phyloP scores from a whole-genome alignment of 2,888 invertebrate genomes.

The Drepana falcataria region DNA sequence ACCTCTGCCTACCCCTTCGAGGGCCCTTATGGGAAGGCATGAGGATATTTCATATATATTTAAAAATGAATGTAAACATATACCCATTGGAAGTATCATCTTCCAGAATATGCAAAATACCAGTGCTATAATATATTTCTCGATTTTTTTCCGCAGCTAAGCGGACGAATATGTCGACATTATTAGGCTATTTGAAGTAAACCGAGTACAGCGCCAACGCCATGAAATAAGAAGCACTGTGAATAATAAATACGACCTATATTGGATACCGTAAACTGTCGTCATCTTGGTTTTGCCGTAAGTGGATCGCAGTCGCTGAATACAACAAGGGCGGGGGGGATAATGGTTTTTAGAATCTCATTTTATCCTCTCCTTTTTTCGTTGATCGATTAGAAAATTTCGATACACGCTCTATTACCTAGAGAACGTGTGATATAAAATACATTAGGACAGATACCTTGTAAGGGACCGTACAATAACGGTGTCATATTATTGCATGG shows the following conservation, averaged over 20 bases:
- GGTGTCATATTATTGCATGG: background rate
- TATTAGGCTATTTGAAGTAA: slow-evolving; percentile 44
- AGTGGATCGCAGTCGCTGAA: slow-evolving; percentile 37
- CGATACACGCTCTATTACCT: slow-evolving; percentile 1
- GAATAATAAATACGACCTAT: slow-evolving; percentile 56
- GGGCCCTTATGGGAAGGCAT: too few species aligned
- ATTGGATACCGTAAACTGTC: slow-evolving; percentile 48
- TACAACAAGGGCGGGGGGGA: slow-evolving; percentile 34
- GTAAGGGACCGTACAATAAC: background rate
- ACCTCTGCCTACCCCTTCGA: too few species aligned
- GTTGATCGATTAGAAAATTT: slow-evolving; percentile 35
- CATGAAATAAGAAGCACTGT: slow-evolving; percentile 46
- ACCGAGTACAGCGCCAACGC: slow-evolving; percentile 36
- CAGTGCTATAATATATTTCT: too few species aligned
- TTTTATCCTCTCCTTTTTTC: slow-evolving; percentile 35
- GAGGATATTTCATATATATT: too few species aligned
- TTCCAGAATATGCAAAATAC: too few species aligned
- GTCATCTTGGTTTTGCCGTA: slow-evolving; percentile 35
- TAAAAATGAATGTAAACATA: too few species aligned
- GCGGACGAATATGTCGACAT: slow-evolving; percentile 6
- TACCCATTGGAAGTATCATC: too few species aligned
- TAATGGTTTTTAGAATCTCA: slow-evolving; percentile 45
- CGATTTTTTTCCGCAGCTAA: too few species aligned
- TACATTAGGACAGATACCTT: background rate
- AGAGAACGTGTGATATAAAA: background rate